Evolutionary conservation across 2,888 invertebrate genomes (phyloP).

Genomic region (Watsonalla cultraria): DNA sequence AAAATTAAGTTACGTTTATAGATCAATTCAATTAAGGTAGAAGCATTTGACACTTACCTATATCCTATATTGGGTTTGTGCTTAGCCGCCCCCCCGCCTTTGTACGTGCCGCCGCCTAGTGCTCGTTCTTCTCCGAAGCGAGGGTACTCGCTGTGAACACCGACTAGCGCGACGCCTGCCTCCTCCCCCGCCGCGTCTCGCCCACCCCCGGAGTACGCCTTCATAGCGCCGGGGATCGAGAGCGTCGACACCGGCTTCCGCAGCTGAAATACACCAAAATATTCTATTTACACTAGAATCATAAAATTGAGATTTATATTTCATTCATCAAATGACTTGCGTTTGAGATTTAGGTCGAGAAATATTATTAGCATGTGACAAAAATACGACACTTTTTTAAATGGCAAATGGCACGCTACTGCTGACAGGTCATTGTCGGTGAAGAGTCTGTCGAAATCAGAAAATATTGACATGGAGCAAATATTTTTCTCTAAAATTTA

Average conservation of each 20-base stretch:
- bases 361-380: neutral
- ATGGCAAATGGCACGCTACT: neutral
- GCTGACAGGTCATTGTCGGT: neutral
- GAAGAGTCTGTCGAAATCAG: no score
- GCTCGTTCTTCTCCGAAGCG: conserved; percentile 93
- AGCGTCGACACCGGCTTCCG: conserved; percentile 98
- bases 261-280: conserved; percentile 82
- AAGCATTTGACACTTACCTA: conserved; percentile 54
- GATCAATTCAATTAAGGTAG: conserved; percentile 29
- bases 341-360: neutral
- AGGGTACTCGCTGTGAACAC: conserved; percentile 94
- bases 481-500: no score
- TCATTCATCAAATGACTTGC: conserved; percentile 9
- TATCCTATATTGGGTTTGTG: conserved; percentile 98
- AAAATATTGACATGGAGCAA: no score
- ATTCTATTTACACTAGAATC: conserved; percentile 14
- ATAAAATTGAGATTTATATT: conserved; percentile 13
- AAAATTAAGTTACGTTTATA: no score
- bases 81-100: conserved; percentile 85
- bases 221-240: conserved; percentile 97
- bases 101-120: conserved; percentile 86
- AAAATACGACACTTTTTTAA: neutral
- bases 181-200: conserved; percentile 84
- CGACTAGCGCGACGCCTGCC: conserved; percentile 93
- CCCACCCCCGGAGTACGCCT: conserved; percentile 82